Base-by-base conservation (phyloP, 2,888 invertebrate genomes). In the Lasioglossum vierecki region DNA sequence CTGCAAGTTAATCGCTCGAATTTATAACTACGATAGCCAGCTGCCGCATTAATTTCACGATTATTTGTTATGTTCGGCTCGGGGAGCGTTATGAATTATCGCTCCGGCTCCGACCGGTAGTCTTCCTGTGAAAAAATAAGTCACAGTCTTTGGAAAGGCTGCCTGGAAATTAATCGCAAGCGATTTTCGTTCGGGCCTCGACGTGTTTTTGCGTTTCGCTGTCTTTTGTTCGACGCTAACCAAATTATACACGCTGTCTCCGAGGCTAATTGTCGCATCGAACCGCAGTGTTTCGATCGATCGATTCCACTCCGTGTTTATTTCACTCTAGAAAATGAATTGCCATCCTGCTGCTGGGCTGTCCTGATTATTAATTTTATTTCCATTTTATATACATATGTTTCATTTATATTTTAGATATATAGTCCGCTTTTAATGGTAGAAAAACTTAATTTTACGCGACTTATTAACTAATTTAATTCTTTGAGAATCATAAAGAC, bases 1-100 rank as follows among this genome's bases (percentile, higher is more conserved):
- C 49, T 76, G 66, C 30, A 46, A 66, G 41, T 66, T 46, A 76
- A 66, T 76, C 66, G 46, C 11, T 30, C 46, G 35, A 46, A 76
- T 66, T 76, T 76, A 44, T 68, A 68, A 68, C 66, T 46, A n/a
- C 63, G 63, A 49, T 68, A 46, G 30, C 68, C 30, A 77, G 46
- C 46, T 18, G 60, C n/a, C 22, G 66, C 66, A 76, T 66, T 76
- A 35, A 66, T 46, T 46, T 76, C 30, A 63, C 66, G 22, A 66
- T 46, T 44, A 44, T 46, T 66, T 13, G 13, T 76, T 66, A 63
- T 49, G 46, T 35, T 66, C n/a, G 44, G 26, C 26, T 15, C 13
- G 5, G 1, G 11, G 35, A 46, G 2, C 35, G 60, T 41, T 70
- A 13, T 66, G 22, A 66, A 66, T 66, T 35, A 35, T 46, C 35